These are phyloP conservation scores for Tetanocera ferruginea DNA, from an alignment of 2,888 invertebrate genomes.

Conservation along the genomic window DNA sequence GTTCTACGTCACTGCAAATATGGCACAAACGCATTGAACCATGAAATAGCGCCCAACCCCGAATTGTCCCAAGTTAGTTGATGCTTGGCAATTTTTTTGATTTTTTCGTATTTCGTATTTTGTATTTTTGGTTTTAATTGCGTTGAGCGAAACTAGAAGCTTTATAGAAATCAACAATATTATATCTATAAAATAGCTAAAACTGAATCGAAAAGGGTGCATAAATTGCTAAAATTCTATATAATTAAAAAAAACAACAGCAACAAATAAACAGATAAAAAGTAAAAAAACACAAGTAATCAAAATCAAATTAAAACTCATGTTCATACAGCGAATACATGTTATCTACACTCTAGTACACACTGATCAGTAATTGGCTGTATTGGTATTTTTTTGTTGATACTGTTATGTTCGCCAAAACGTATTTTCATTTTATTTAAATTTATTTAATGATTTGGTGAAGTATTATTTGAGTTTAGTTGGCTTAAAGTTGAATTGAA, in stretches of 20 bases:
- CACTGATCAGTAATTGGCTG: no score
- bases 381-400: no score
- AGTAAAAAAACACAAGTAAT: not conserved
- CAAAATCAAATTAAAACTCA: no score
- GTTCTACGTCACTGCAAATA: slow-evolving; percentile 31
- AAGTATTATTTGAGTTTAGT: no score
- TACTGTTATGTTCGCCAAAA: no score
- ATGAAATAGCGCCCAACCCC: slow-evolving; percentile 37
- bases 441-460: no score
- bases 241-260: not conserved
- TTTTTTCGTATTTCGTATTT: no score
- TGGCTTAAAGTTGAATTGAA: no score
- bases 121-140: not conserved
- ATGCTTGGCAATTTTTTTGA: not conserved
- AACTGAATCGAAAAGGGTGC: not conserved
- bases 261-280: not conserved
- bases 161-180: not conserved
- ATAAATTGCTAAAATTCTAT: not conserved
- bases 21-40: slow-evolving; percentile 40
- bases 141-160: not conserved
- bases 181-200: not conserved
- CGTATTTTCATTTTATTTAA: no score
- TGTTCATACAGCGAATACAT: no score
- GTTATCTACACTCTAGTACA: no score
- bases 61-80: slow-evolving; percentile 1